These are phyloP conservation scores for Erinaceus europaeus DNA, from an alignment of 2,113 vertebrate species.

Conservation along the genomic window DNA sequence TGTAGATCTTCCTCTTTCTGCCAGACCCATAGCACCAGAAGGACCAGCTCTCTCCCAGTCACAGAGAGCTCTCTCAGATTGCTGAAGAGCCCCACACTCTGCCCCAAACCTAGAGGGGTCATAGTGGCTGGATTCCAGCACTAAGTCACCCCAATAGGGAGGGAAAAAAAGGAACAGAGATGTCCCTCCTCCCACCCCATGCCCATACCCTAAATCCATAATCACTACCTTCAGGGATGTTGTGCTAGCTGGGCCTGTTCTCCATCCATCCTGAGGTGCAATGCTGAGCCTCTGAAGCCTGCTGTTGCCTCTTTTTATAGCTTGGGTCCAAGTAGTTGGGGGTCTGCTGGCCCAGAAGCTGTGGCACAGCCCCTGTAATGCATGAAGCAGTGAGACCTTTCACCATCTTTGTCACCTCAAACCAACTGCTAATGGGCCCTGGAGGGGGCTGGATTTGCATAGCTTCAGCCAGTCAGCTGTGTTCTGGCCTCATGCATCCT, in stretches of 20 bases:
- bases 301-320: background rate
- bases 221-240: background rate
- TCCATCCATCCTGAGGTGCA: background rate
- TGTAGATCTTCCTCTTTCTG: background rate
- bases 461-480: background rate
- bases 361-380: background rate
- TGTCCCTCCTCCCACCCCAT: too few relatives aligned
- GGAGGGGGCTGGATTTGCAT: background rate
- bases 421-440: background rate
- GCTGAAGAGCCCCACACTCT: background rate
- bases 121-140: background rate
- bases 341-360: background rate
- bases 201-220: background rate
- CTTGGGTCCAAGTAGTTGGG: background rate
- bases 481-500: background rate
- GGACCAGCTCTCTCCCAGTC: background rate
- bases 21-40: background rate
- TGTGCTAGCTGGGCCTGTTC: rapidly evolving
- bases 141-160: background rate
- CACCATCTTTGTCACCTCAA: background rate
- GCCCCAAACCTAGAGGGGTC: background rate
- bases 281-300: background rate
- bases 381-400: background rate
- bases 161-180: background rate
- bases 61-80: background rate